Evolutionary conservation across 2,888 invertebrate genomes (phyloP), one percentile per base, ranked within the genome.

Genomic region (Drosophila sordidapex): DNA sequence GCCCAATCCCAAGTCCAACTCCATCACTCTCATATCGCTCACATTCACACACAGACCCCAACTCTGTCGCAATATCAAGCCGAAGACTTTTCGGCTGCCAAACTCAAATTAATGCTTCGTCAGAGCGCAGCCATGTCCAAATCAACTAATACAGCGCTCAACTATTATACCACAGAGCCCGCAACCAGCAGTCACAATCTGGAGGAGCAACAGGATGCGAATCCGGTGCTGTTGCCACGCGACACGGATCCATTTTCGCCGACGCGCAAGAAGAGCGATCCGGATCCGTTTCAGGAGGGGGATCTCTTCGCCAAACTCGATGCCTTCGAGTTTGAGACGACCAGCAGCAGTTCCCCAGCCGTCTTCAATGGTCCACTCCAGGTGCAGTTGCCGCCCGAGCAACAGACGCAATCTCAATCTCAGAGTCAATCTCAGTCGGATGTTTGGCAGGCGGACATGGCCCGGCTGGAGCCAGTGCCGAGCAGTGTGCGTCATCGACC

Each of bases 241-340:
- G 93, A 93, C 63, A 93, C 93, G 3, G 93, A 93, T 90, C 93
- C 93, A 0, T 93, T 93, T 72, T 93, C 93, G 29, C 93, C 93
- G 2, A 93, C 93, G 4, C 92, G 93, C 58, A 93, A 93, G 74
- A 93, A 93, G 83, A 93, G 93, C 58, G 96, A 96, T 93, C 96
- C 96, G 49, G 96, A 96, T 93, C 96, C 96, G 18, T 96, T 97
- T 92, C 96, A 96, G 68, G 93, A 93, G 51, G 91, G 92, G n/a
- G 93, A 93, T 80, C 90, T 93, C 48, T 93, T 93, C 70, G 89
- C 92, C 61, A 93, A 93, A 70, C 82, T 93, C 66, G 93, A 93
- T 77, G 92, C 93, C 33, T 93, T 93, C 69, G 93, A 93, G 71
- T 93, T 93, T 66, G 92, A 93, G 40, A 82, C 92, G 38, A 49